Conservation (phyloP, 2,797 vertebrate species). For the Rhabdophis nuchalis region DNA sequence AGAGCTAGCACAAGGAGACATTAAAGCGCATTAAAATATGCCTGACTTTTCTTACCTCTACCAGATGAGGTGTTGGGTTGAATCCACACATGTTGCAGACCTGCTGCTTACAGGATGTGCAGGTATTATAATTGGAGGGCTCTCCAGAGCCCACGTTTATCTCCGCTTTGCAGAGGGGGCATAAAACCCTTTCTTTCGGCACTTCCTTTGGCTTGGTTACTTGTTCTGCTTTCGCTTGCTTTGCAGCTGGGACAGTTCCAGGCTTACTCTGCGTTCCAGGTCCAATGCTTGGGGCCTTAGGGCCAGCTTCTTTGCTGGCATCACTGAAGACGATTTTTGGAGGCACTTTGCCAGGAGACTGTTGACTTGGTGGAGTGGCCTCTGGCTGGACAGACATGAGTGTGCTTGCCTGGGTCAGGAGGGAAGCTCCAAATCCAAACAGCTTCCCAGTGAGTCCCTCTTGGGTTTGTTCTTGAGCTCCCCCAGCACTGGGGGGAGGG, state of each 20-base stretch:
- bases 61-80: slow-evolving; percentile 94
- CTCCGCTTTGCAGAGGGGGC: slow-evolving; percentile 93
- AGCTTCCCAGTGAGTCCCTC: slow-evolving; percentile 95
- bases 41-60: slow-evolving; percentile 82
- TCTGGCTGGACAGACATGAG: slow-evolving; percentile 93
- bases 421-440: slow-evolving; percentile 93
- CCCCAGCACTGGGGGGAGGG: slow-evolving; percentile 62
- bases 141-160: slow-evolving; percentile 83
- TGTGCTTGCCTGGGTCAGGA: slow-evolving; percentile 94
- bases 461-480: slow-evolving; percentile 86
- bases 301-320: slow-evolving; percentile 78
- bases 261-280: slow-evolving; percentile 61
- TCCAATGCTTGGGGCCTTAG: slow-evolving; percentile 70
- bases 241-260: slow-evolving; percentile 44
- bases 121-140: slow-evolving; percentile 91
- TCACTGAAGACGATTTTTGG: slow-evolving; percentile 86
- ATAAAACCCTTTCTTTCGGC: slow-evolving; percentile 79
- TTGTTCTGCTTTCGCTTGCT: slow-evolving; percentile 67
- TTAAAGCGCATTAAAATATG: background rate
- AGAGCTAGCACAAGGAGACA: background rate
- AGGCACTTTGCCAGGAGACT: slow-evolving; percentile 80
- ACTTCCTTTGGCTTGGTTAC: slow-evolving; percentile 82
- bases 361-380: slow-evolving; percentile 77
- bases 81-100: slow-evolving; percentile 99
- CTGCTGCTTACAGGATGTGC: slow-evolving; percentile 89